These are phyloP conservation scores for Sebastes jordani DNA, from an alignment of 2,797 vertebrate species.

Conservation along the genomic window DNA sequence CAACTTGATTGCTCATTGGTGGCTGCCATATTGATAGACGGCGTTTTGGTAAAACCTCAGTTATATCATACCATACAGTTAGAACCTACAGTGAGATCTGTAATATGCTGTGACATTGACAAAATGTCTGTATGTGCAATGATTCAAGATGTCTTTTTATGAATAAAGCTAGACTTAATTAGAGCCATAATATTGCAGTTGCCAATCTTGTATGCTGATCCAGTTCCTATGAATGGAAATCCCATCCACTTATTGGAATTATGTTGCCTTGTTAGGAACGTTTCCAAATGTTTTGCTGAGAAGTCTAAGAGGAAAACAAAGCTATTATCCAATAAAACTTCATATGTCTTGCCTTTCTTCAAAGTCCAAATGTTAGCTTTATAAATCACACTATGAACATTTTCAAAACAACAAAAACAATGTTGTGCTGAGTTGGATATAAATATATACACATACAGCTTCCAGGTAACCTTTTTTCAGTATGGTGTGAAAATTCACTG, in stretches of 20 bases:
- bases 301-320: background rate
- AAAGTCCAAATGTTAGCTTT: background rate
- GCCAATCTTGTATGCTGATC: slow-evolving; percentile 26
- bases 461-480: too few species aligned
- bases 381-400: background rate
- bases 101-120: slow-evolving; percentile 15
- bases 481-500: too few species aligned
- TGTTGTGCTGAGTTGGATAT: too few species aligned
- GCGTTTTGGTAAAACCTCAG: background rate
- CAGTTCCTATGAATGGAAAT: slow-evolving; percentile 25
- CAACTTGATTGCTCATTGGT: slow-evolving; percentile 16
- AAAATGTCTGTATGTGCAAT: background rate
- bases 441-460: too few species aligned
- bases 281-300: slow-evolving; percentile 2
- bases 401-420: too few species aligned
- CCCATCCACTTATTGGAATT: slow-evolving; percentile 11
- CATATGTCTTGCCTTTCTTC: background rate
- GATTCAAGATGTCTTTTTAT: background rate
- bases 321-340: background rate
- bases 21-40: background rate
- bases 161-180: slow-evolving; percentile 16
- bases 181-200: slow-evolving; percentile 11
- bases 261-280: background rate
- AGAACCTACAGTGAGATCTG: slow-evolving; percentile 2
- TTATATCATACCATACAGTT: background rate